Base-by-base conservation (phyloP, 1,140 invertebrate genomes). In the Drosophila sulfurigaster region DNA sequence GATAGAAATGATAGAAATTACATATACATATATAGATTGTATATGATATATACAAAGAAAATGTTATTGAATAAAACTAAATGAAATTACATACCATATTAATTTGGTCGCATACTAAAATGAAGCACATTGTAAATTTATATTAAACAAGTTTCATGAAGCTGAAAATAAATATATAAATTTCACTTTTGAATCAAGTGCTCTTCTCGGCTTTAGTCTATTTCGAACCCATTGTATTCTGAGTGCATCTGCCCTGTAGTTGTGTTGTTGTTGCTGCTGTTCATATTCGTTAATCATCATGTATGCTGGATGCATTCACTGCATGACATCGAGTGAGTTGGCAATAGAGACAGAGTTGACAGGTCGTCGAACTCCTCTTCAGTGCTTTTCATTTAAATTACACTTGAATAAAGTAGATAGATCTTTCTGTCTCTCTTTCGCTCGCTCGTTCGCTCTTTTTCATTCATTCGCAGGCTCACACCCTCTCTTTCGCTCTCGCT, bases 301-400 rank as follows among this genome's bases (percentile, higher is more conserved):
- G 35, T 10, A 10, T 38, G 8, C 35, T 8, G 5, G 4, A 13
- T 13, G 10, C 5, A 45, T 1, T 7, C 20, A 5, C 41, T 3
- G 49, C 68, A 65, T 11, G 51, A 41, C 25, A 10, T 16, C 10
- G 51, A 71, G 69, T 43, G 60, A 71, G 69, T 41, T 13, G 13
- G 52, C 59, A 32, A 56, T 43, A 56, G 63, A 65, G 49, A 2
- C 48, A 25, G 7, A 10, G 7, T 11, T 13, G 16, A 59, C 15
- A 35, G 59, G 20, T 63, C 59, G 32, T 63, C 46, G 59, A 63
- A 63, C 54, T 35, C 11, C 30, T 15, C n/a, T 6, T 0, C 38
- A 16, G 30, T 11, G 41, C n/a, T 43, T 7, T 43, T n/a, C 41
- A 13, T 41, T 41, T n/a, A 41, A 7, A 41, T 41, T 41, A 10